Evolutionary conservation across 2,888 invertebrate genomes (phyloP).

Genomic region (Ptilodon capucinus): DNA sequence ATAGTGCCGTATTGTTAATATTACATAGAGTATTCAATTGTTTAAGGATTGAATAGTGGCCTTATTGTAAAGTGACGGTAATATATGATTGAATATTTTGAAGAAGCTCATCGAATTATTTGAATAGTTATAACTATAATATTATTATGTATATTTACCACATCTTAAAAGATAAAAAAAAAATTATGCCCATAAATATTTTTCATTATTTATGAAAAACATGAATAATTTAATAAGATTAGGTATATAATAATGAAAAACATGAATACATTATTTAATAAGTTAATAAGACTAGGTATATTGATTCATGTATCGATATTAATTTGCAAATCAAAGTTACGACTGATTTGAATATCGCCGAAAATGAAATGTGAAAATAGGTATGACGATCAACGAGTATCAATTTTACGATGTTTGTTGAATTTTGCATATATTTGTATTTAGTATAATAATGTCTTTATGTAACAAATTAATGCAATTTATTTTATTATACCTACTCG

Average conservation of each 20-base stretch:
- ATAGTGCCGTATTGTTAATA: no score
- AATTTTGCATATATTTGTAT: background rate
- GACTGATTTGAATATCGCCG: background rate
- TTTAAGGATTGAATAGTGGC: conserved; percentile 7
- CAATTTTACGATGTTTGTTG: background rate
- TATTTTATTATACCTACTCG: background rate
- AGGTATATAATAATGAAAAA: no score
- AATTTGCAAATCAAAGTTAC: background rate
- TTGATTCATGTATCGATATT: background rate
- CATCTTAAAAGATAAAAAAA: no score
- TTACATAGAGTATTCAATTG: no score
- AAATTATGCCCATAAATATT: no score
- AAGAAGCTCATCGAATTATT: background rate
- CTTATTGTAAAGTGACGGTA: conserved; percentile 5
- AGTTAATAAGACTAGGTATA: no score
- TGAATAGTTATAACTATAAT: background rate
- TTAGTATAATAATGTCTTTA: background rate
- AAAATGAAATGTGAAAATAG: background rate
- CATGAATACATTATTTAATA: no score
- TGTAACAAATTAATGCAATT: background rate
- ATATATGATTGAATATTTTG: conserved; percentile 1
- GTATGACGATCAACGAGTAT: background rate
- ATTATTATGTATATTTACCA: background rate
- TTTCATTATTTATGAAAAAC: no score
- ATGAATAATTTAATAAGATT: no score